These are phyloP conservation scores for Sebastes hopkinsi DNA, from an alignment of 2,797 vertebrate species.

Conservation along the genomic window DNA sequence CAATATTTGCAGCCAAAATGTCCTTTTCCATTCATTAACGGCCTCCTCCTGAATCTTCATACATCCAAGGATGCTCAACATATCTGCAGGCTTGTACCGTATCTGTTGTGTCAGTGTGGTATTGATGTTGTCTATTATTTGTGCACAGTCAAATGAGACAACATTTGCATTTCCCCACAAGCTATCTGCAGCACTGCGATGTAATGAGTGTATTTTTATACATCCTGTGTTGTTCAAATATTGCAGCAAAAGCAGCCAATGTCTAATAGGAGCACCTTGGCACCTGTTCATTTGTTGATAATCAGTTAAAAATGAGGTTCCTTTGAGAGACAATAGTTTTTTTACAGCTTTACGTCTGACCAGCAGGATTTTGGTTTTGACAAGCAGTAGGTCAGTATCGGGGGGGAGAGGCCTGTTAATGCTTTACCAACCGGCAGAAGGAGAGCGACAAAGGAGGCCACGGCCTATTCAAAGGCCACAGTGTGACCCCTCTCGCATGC, in stretches of 20 bases:
- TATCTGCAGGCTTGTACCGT: conserved; percentile 15
- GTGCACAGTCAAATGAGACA: conserved; percentile 42
- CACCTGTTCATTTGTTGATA: conserved; percentile 9
- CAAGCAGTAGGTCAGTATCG: conserved; percentile 58
- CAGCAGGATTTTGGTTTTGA: conserved; percentile 55
- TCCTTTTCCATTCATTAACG: background rate
- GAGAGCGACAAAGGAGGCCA: conserved; percentile 82
- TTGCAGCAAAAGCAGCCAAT: conserved; percentile 10
- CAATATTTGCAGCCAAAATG: background rate
- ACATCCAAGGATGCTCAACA: background rate
- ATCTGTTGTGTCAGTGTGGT: conserved; percentile 24
- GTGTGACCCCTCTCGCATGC: conserved; percentile 80
- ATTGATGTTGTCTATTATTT: conserved; percentile 39
- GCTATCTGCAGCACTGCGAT: conserved; percentile 8
- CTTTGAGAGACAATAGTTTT: conserved; percentile 53
- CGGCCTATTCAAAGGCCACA: conserved; percentile 81
- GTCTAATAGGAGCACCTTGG: background rate
- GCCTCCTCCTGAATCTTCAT: background rate
- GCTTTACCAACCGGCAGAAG: conserved; percentile 78
- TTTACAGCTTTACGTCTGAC: conserved; percentile 35
- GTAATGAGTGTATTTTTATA: conserved; percentile 46
- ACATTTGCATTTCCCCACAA: conserved; percentile 60
- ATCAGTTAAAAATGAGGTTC: conserved; percentile 41
- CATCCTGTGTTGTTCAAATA: conserved; percentile 26
- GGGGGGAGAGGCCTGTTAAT: conserved; percentile 68